These are phyloP conservation scores for Amitus sp. DNA, from an alignment of 2,888 invertebrate genomes.

Conservation along the genomic window DNA sequence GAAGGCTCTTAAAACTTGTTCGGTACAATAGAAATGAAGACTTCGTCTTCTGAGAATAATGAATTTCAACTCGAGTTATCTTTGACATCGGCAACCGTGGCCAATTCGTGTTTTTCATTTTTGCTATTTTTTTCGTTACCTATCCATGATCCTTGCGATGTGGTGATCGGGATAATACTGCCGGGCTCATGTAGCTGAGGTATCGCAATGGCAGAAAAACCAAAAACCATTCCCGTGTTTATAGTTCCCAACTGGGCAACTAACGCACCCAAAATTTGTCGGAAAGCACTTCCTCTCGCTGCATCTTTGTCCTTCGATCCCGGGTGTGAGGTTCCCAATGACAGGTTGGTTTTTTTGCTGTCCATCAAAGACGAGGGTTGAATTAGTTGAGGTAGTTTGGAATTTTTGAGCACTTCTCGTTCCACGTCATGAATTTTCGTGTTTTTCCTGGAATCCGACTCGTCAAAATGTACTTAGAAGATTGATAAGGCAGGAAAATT, in stretches of 20 bases:
- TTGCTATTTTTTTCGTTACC: slow-evolving; percentile 70
- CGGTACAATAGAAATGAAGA: too few relatives aligned
- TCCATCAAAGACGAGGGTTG: slow-evolving; percentile 38
- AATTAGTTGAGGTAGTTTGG: slow-evolving; percentile 45
- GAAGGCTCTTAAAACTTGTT: too few relatives aligned
- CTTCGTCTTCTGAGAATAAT: too few relatives aligned
- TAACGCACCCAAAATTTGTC: slow-evolving; percentile 72
- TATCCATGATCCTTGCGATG: slow-evolving; percentile 73
- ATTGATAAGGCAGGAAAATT: not conserved
- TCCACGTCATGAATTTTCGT: slow-evolving; percentile 43
- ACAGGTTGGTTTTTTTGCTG: slow-evolving; percentile 34
- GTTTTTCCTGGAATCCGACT: slow-evolving; percentile 48
- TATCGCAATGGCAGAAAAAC: slow-evolving; percentile 75
- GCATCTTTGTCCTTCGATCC: slow-evolving; percentile 41
- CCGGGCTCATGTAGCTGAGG: slow-evolving; percentile 70
- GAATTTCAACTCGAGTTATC: too few relatives aligned
- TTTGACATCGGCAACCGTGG: too few relatives aligned
- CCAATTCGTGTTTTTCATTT: too few relatives aligned
- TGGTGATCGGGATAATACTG: slow-evolving; percentile 69
- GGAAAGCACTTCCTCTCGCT: slow-evolving; percentile 51
- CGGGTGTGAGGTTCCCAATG: slow-evolving; percentile 38
- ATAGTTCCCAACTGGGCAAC: slow-evolving; percentile 76
- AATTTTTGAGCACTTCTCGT: slow-evolving; percentile 50
- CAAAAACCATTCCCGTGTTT: slow-evolving; percentile 77
- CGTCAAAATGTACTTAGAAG: slow-evolving; percentile 1